phyloP scores from a whole-genome alignment of 2,888 invertebrate genomes.

The Megastigmus dorsalis region DNA sequence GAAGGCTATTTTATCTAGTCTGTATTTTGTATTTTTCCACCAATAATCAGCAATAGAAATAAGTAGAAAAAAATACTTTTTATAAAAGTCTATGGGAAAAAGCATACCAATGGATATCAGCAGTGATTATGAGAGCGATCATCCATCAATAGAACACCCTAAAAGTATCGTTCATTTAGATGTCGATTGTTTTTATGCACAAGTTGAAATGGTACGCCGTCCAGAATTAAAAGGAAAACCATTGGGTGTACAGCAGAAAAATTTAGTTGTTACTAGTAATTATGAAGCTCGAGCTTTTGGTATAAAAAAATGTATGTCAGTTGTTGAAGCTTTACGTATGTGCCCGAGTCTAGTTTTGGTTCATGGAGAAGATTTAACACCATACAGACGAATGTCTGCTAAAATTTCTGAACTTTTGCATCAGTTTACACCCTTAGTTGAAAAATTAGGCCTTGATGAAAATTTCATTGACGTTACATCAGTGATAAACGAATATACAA shows the following conservation, averaged over 20 bases:
- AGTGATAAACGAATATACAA: slow-evolving; percentile 75
- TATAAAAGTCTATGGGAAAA: slow-evolving; percentile 48
- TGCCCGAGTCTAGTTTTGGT: slow-evolving; percentile 86
- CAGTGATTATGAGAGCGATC: slow-evolving; percentile 65
- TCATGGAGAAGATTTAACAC: slow-evolving; percentile 88
- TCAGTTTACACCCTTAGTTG: slow-evolving; percentile 84
- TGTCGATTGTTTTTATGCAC: slow-evolving; percentile 90
- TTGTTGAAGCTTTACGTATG: slow-evolving; percentile 83
- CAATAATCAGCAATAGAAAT: too few species aligned
- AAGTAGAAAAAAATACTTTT: slow-evolving; percentile 14
- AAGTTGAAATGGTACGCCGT: slow-evolving; percentile 87
- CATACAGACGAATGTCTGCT: slow-evolving; percentile 86
- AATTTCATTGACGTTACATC: slow-evolving; percentile 88
- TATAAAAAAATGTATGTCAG: slow-evolving; percentile 85
- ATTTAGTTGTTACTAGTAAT: slow-evolving; percentile 89
- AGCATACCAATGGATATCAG: slow-evolving; percentile 66
- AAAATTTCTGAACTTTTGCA: slow-evolving; percentile 84
- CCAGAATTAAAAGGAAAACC: slow-evolving; percentile 82
- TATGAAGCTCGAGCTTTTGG: slow-evolving; percentile 86
- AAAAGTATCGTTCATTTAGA: slow-evolving; percentile 87
- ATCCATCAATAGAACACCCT: slow-evolving; percentile 75
- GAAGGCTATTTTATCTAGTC: slow-evolving; percentile 27
- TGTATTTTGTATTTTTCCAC: slow-evolving; percentile 38
- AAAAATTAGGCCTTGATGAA: slow-evolving; percentile 90
- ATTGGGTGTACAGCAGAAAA: slow-evolving; percentile 89